Evolutionary conservation across 2,113 vertebrate species (phyloP).

Genomic region (Pipra filicauda): DNA sequence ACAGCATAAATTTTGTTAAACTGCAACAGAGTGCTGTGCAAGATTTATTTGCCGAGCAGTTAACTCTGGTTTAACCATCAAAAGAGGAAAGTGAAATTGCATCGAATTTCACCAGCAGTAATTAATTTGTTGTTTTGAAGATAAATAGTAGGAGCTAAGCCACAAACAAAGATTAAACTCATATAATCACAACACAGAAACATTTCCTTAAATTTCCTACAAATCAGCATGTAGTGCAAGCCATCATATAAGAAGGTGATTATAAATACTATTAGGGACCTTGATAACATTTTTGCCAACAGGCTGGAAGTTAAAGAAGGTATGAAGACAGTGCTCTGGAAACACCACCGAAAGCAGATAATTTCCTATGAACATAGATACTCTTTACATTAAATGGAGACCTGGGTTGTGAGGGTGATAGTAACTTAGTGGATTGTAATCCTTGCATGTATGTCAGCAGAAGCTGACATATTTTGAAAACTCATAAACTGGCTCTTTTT

Average conservation of each 20-base stretch:
- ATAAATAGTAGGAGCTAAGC: neutral
- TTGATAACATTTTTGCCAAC: neutral
- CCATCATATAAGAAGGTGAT: neutral
- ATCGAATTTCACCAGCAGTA: neutral
- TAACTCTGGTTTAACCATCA: constrained; percentile 33
- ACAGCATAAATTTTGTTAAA: constrained; percentile 65
- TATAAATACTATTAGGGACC: neutral
- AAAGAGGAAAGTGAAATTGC: neutral
- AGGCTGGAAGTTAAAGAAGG: neutral
- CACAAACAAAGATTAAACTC: neutral
- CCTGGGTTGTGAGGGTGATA: neutral
- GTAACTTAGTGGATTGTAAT: neutral
- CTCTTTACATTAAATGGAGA: neutral
- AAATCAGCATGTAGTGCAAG: neutral
- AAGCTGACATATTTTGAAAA: neutral
- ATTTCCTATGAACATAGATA: neutral
- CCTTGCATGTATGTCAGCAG: neutral
- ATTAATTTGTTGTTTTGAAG: constrained; percentile 36
- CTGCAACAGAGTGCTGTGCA: constrained; percentile 19
- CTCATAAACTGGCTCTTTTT: neutral
- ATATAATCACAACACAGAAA: neutral
- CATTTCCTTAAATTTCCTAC: neutral
- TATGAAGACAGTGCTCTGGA: neutral
- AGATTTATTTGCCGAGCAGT: constrained; percentile 62
- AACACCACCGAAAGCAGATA: neutral